phyloP scores from a whole-genome alignment of 2,113 vertebrate genomes.

The Arvicanthis niloticus region DNA sequence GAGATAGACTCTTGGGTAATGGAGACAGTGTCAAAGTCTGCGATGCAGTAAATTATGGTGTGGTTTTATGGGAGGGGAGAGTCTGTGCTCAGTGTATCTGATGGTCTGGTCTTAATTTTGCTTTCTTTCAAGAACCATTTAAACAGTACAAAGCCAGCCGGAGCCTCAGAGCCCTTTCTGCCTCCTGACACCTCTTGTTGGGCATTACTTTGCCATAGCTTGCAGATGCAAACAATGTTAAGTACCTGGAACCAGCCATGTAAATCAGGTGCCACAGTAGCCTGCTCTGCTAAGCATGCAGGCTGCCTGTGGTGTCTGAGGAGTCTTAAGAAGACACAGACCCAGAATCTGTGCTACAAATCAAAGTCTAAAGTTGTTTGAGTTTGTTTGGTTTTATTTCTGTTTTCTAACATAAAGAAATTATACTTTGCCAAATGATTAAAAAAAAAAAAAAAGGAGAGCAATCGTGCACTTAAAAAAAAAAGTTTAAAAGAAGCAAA shows the following conservation, averaged over 20 bases:
- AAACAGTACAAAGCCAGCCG: neutral
- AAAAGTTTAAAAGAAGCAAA: neutral
- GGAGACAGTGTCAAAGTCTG: neutral
- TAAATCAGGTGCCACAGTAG: too few relatives aligned
- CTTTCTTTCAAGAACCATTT: neutral
- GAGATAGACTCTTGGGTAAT: neutral
- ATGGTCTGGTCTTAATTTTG: neutral
- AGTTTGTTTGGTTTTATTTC: neutral
- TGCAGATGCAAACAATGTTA: neutral
- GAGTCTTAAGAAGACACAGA: neutral
- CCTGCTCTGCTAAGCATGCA: neutral
- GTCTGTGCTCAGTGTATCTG: accelerated
- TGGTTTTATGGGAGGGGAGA: neutral
- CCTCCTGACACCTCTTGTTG: too few relatives aligned
- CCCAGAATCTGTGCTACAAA: neutral
- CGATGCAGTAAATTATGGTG: neutral
- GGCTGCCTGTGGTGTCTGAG: neutral
- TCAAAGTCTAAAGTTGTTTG: neutral
- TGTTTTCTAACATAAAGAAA: neutral
- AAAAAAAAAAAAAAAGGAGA: constrained; percentile 7
- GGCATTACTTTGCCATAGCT: neutral
- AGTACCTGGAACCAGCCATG: neutral
- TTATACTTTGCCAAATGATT: neutral
- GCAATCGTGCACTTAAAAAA: accelerated
- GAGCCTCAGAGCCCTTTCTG: neutral